A percentile compares a stretch with the other conserved stretches of the same genome.
phyloP scores from a whole-genome alignment of 1,140 invertebrate genomes.

The Drosophila littoralis region DNA sequence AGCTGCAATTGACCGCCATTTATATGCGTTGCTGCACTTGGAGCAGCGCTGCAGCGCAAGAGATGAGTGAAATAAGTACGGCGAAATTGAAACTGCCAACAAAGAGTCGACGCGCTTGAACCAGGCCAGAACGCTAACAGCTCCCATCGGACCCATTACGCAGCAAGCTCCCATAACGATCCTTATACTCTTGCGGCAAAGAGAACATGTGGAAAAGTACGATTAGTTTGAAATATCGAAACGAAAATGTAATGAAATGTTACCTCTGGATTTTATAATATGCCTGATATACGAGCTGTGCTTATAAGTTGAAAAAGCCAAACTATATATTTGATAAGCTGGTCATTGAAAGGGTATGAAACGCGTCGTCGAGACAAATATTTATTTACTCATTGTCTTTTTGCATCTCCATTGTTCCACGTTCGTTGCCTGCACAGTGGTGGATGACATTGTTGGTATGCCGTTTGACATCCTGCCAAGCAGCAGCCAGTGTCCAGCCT shows the following conservation, averaged over 20 bases:
- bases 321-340: neutral
- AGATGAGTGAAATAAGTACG: conserved; percentile 52
- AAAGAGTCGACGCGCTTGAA: conserved; percentile 7
- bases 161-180: conserved; percentile 42
- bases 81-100: conserved; percentile 74
- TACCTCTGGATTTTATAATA: too few relatives aligned
- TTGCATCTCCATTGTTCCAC: conserved; percentile 52
- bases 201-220: neutral
- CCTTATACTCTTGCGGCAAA: conserved; percentile 25
- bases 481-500: neutral
- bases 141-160: conserved; percentile 69
- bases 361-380: conserved; percentile 7
- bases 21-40: conserved; percentile 72
- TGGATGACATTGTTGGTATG: neutral
- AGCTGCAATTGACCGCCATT: conserved; percentile 63
- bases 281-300: too few relatives aligned
- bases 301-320: neutral
- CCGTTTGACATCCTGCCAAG: conserved; percentile 6
- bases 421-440: conserved; percentile 42
- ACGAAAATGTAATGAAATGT: too few relatives aligned
- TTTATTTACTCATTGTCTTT: conserved; percentile 18
- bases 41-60: conserved; percentile 19
- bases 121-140: conserved; percentile 53
- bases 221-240: neutral
- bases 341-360: conserved; percentile 4